phyloP scores from a whole-genome alignment of 2,797 vertebrate genomes.

The Propithecus deckenii region DNA sequence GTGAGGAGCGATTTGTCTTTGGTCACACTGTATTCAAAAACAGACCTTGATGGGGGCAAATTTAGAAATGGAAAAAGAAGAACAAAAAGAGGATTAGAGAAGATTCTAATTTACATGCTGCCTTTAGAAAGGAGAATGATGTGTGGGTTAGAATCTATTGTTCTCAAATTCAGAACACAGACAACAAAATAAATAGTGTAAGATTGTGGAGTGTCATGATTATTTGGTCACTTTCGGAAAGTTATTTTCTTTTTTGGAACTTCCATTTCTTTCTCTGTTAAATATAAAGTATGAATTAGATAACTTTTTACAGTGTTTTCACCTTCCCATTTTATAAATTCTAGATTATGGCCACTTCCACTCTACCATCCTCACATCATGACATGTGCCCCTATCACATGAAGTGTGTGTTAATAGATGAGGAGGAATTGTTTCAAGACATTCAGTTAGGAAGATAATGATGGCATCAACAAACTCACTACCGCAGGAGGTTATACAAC shows the following conservation, averaged over 20 bases:
- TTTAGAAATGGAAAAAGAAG: background rate
- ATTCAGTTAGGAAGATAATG: background rate
- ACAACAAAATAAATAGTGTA: background rate
- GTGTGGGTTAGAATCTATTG: background rate
- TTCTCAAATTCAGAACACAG: conserved; percentile 38
- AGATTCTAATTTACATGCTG: background rate
- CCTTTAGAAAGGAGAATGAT: background rate
- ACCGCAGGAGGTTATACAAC: background rate
- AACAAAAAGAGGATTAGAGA: background rate
- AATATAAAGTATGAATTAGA: background rate
- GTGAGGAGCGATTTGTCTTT: background rate
- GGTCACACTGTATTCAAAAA: background rate
- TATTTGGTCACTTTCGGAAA: background rate
- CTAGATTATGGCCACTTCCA: background rate
- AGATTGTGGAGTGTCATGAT: background rate
- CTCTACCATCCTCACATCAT: background rate
- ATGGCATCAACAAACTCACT: background rate
- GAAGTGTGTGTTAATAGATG: background rate
- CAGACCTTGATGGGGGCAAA: background rate
- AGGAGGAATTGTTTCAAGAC: background rate
- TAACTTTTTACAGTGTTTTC: background rate
- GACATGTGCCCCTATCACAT: no score
- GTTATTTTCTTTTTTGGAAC: background rate
- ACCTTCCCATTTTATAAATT: background rate
- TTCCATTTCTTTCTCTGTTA: background rate